A percentile compares a stretch with the other conserved stretches of the same genome.
Evolutionary conservation across 2,113 vertebrate species (phyloP).

Genomic region (Gobio gobio): DNA sequence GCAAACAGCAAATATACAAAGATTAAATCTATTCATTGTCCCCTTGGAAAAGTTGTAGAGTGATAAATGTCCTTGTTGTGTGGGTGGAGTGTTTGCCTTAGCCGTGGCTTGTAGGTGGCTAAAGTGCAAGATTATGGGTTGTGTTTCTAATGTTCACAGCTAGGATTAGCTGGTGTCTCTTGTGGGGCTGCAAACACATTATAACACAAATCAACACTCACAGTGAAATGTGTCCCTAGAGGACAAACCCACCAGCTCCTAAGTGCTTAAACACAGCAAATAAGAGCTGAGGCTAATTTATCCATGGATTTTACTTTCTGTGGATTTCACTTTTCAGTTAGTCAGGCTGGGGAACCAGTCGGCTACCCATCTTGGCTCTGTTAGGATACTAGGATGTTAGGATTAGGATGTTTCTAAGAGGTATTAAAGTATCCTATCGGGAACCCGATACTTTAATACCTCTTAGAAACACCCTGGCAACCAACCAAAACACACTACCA

Average conservation of each 20-base stretch:
- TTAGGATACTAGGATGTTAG: too few relatives aligned
- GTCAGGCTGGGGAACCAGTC: background rate
- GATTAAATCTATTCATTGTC: constrained; percentile 34
- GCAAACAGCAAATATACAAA: constrained; percentile 1
- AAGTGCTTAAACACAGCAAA: background rate
- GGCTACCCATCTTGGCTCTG: background rate
- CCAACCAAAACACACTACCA: background rate
- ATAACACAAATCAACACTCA: constrained; percentile 49
- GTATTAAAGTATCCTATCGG: too few relatives aligned
- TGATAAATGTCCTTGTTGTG: constrained; percentile 16
- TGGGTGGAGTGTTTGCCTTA: constrained; percentile 21
- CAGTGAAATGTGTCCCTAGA: constrained; percentile 19
- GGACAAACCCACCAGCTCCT: constrained; percentile 10
- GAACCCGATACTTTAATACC: too few relatives aligned
- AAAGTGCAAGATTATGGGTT: constrained; percentile 52
- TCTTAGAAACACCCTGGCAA: background rate
- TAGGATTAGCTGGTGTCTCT: constrained; percentile 42
- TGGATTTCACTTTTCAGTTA: background rate
- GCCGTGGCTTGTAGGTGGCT: constrained; percentile 23
- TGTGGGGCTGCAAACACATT: constrained; percentile 23
- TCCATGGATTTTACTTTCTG: background rate
- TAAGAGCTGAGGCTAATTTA: constrained; percentile 11
- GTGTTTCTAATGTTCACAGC: constrained; percentile 46
- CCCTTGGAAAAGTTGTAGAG: constrained; percentile 9
- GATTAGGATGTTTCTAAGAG: too few relatives aligned